Percentiles rank a stretch among this genome's conserved stretches.
Evolutionary conservation across 2,888 invertebrate genomes (phyloP).

Genomic region (Ctenicera cuprea): DNA sequence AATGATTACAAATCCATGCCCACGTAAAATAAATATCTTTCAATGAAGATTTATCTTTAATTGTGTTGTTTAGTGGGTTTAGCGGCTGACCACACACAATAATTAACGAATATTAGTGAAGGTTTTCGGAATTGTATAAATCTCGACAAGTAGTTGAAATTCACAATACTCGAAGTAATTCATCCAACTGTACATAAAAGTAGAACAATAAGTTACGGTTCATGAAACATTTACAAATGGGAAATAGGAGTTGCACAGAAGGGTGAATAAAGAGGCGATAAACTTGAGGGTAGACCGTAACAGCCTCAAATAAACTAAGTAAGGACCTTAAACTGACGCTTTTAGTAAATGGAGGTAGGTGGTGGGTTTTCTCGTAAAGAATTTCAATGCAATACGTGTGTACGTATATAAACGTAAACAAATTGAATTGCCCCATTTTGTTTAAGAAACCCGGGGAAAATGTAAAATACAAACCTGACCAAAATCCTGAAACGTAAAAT

Average conservation of each 20-base stretch:
- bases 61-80: too few relatives aligned
- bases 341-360: conserved; percentile 32
- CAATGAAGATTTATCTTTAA: too few relatives aligned
- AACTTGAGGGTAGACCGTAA: conserved; percentile 37
- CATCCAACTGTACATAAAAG: conserved; percentile 24
- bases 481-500: conserved; percentile 12
- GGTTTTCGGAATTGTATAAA: too few relatives aligned
- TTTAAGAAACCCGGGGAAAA: conserved; percentile 23
- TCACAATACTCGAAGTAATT: background rate
- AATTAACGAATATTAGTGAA: too few relatives aligned
- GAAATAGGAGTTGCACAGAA: conserved; percentile 30
- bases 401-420: conserved; percentile 31
- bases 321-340: conserved; percentile 27
- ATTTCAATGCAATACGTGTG: conserved; percentile 41
- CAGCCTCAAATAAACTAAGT: conserved; percentile 35
- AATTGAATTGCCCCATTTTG: conserved; percentile 33
- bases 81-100: too few relatives aligned
- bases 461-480: conserved; percentile 41
- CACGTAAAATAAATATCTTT: too few relatives aligned
- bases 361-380: conserved; percentile 28
- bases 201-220: conserved; percentile 29
- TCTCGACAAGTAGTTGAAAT: too few relatives aligned
- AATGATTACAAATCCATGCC: too few relatives aligned
- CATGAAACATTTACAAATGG: conserved; percentile 43
- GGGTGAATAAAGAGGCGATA: conserved; percentile 42